A percentile compares a stretch with the other conserved stretches of the same genome.
phyloP scores from a whole-genome alignment of 2,888 invertebrate genomes.

The Phanerotoma sp. region DNA sequence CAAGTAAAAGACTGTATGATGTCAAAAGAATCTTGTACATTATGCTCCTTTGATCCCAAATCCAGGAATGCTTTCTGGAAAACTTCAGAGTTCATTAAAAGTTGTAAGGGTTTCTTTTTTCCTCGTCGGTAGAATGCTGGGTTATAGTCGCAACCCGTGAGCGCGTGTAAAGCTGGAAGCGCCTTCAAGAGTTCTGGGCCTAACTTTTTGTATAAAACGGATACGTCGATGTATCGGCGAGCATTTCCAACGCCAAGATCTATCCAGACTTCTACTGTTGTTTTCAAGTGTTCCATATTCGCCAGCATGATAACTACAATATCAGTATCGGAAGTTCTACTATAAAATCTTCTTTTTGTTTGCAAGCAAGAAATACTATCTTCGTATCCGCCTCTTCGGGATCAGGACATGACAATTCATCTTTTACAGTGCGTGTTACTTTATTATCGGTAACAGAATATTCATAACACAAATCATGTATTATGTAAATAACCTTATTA shows the following conservation, averaged over 20 bases:
- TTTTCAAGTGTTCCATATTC: constrained; percentile 10
- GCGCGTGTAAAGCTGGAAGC: constrained; percentile 22
- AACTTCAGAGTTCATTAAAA: constrained; percentile 1
- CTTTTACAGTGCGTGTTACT: constrained; percentile 23
- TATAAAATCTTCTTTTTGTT: constrained; percentile 13
- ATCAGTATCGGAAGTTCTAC: constrained; percentile 9
- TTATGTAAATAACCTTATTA: constrained; percentile 36
- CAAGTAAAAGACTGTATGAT: neutral
- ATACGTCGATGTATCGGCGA: constrained; percentile 15
- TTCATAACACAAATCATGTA: constrained; percentile 30
- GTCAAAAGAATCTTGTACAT: constrained; percentile 1
- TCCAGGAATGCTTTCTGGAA: constrained; percentile 9
- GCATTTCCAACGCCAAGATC: constrained; percentile 20
- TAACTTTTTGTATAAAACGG: constrained; percentile 9
- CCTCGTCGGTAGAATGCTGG: constrained; percentile 23
- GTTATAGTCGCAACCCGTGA: constrained; percentile 26
- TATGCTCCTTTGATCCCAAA: neutral
- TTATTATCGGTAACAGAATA: constrained; percentile 23
- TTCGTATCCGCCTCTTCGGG: constrained; percentile 39
- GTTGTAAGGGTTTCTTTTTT: constrained; percentile 13
- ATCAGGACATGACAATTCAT: constrained; percentile 19
- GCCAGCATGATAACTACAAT: constrained; percentile 12
- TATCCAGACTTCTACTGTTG: constrained; percentile 11
- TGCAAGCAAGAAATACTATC: constrained; percentile 32
- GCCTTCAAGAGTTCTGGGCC: constrained; percentile 10